phyloP scores from a whole-genome alignment of 2,113 vertebrate genomes.

The Thamnophis sirtalis region DNA sequence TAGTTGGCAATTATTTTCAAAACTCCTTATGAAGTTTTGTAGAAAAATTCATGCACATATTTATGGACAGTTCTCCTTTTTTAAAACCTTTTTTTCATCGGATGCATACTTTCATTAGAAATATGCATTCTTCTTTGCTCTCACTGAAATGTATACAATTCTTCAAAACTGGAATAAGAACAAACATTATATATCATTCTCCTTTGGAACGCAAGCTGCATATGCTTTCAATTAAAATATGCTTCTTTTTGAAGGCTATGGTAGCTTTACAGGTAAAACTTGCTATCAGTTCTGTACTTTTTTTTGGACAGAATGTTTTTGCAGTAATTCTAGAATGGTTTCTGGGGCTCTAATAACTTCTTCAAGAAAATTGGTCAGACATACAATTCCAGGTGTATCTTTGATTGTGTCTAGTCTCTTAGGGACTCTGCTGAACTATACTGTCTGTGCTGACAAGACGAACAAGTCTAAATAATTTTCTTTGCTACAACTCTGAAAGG shows the following conservation, averaged over 20 bases:
- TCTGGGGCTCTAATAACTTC: neutral
- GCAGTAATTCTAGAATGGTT: neutral
- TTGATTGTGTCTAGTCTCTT: neutral
- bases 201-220: neutral
- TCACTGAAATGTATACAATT: neutral
- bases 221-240: neutral
- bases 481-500: neutral
- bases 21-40: neutral
- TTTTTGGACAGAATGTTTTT: neutral
- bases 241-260: neutral
- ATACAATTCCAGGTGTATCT: neutral
- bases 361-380: neutral
- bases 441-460: neutral
- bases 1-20: neutral
- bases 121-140: neutral
- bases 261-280: neutral
- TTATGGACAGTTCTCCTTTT: neutral
- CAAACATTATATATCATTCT: neutral
- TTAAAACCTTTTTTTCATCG: neutral
- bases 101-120: neutral
- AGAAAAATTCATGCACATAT: neutral
- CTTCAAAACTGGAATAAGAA: neutral
- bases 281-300: neutral
- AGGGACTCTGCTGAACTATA: neutral
- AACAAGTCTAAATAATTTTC: conserved; percentile 18